phyloP scores from a whole-genome alignment of 2,113 vertebrate species.

The Dunckerocampus dactyliophorus region DNA sequence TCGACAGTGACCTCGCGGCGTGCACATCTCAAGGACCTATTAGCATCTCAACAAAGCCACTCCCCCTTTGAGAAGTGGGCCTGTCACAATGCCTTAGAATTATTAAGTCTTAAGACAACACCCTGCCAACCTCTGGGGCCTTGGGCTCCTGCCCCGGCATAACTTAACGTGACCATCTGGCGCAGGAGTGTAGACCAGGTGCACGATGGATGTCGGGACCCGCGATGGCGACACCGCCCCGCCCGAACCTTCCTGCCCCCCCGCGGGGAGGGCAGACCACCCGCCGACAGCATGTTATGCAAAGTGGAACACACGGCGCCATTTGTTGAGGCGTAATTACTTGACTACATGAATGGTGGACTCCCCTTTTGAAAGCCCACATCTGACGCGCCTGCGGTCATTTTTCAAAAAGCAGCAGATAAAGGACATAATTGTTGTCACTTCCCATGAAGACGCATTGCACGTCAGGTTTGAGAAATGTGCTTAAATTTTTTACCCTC shows the following conservation, averaged over 20 bases:
- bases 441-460: background rate
- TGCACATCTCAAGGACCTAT: constrained; percentile 53
- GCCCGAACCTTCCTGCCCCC: too few relatives aligned
- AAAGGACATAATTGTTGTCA: background rate
- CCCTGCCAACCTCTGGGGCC: constrained; percentile 17
- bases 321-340: constrained; percentile 25
- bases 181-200: background rate
- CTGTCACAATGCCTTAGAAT: constrained; percentile 38
- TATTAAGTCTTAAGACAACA: constrained; percentile 21
- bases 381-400: background rate
- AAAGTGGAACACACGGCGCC: background rate
- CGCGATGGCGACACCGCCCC: background rate
- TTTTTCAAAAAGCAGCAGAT: background rate
- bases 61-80: constrained; percentile 2
- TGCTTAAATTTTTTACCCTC: constrained; percentile 24
- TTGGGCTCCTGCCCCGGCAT: constrained; percentile 33
- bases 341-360: background rate
- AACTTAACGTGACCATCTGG: constrained; percentile 37
- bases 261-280: constrained; percentile 6
- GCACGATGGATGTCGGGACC: background rate
- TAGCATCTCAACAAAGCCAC: constrained; percentile 25
- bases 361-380: background rate
- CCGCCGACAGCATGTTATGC: constrained; percentile 12
- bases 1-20: constrained; percentile 11
- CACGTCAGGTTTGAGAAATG: constrained; percentile 8